Percentiles rank a stretch among this genome's conserved stretches.
These are phyloP conservation scores for Mesocricetus auratus DNA, from an alignment of 2,113 vertebrate genomes.

Conservation along the genomic window DNA sequence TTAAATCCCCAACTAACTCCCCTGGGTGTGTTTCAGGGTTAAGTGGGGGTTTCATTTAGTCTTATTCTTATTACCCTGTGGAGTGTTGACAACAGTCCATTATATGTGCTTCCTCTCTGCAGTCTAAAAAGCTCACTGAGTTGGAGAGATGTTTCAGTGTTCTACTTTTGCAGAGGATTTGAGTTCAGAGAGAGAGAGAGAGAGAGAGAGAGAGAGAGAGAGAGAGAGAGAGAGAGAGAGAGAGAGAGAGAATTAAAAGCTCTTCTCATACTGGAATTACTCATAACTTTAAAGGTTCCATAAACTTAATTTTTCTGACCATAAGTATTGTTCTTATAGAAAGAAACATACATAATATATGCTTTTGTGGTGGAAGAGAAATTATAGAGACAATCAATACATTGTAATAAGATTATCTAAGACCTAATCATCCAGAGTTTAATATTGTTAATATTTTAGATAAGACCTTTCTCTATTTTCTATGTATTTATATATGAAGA, in stretches of 20 bases:
- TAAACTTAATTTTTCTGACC: neutral
- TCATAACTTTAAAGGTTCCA: neutral
- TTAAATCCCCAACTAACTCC: neutral
- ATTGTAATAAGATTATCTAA: neutral
- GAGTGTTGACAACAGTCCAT: neutral
- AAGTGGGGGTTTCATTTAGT: too few relatives aligned
- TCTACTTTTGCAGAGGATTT: neutral
- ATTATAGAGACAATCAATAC: neutral
- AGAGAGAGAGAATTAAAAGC: neutral
- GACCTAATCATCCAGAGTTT: conserved; percentile 8
- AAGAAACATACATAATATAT: neutral
- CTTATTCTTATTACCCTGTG: neutral
- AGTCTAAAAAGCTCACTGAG: neutral
- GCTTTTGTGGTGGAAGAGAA: neutral
- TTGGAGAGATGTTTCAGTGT: neutral
- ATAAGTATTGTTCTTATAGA: neutral
- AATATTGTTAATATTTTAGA: conserved; percentile 11
- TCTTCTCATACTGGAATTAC: neutral
- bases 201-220: too few relatives aligned
- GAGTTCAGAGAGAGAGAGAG: neutral
- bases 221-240: too few relatives aligned
- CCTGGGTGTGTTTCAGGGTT: neutral
- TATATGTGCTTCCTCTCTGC: neutral
- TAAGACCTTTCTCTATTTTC: neutral
- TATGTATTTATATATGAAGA: neutral